Evolutionary conservation across 2,113 vertebrate species (phyloP), one percentile per base, ranked within the genome.

Genomic region (Nothobranchius kuhntae): DNA sequence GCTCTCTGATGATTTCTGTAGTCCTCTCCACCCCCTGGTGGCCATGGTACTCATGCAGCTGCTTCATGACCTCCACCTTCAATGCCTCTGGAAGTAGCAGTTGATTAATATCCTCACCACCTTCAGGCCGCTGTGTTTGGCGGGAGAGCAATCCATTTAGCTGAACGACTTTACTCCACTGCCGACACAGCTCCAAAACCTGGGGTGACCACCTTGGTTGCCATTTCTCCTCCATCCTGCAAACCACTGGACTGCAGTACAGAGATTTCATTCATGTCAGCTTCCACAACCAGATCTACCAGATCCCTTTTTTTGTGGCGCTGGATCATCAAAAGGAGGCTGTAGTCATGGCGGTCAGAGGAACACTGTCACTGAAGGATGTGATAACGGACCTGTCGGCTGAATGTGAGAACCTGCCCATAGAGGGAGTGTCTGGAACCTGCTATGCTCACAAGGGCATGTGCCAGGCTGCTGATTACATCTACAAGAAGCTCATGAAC

Each of bases 221-320:
- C 58, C 94, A 99, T 61, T 96, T 98, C 54, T 92, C 93, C 38
- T 94, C 98, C 85, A 95, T 99, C 86, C 91, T 98, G 55, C 93
- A 93, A 15, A 96, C 90, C 24, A 98, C 98, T 0, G 95, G 95
- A 35, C 90, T 99, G 21, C 96, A 99, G 86, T 95, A 98, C 87
- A 86, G 96, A 83, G 98, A 99, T 81, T 98, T 99, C 87, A 96
- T 99, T 83, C 86, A 98, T 60, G 89, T 99, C 80, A 97, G 95
- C 89, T 96, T 97, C 61, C 98, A 99, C 55, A 97, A 99, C 92
- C 95, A 95, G 95, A 96, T 99, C 55, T 99, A 96, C 2, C 96
- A 99, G 90, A 96, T 99, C 52, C 98, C 98, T 0, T 99, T 99
- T 83, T 93, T 92, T 6, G 97, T 99, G 86, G 96, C 96, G 48